phyloP scores from a whole-genome alignment of 2,113 vertebrate species.

The Tamias sibiricus region DNA sequence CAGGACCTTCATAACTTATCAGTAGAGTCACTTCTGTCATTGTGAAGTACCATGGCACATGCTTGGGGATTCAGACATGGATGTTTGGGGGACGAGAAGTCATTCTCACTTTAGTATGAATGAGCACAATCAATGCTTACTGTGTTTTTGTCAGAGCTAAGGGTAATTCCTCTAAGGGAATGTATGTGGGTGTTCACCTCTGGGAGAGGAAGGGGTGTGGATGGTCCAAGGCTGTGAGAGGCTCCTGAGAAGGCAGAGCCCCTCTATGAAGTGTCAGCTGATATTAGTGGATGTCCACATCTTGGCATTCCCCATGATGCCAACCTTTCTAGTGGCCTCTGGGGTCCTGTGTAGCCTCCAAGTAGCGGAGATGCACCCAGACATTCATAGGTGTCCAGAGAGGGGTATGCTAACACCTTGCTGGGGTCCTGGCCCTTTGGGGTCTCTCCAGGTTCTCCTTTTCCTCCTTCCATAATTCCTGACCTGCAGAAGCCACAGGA shows the following conservation, averaged over 20 bases:
- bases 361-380: too few relatives aligned
- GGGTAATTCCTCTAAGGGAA: background rate
- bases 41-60: too few relatives aligned
- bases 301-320: too few relatives aligned
- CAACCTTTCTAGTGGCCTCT: background rate
- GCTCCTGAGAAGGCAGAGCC: background rate
- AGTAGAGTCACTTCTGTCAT: background rate
- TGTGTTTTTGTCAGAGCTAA: background rate
- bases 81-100: background rate
- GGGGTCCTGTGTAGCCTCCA: background rate
- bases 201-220: background rate
- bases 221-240: accelerated
- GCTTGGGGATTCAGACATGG: background rate
- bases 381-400: accelerated
- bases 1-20: background rate
- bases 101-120: background rate
- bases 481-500: accelerated
- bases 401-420: accelerated
- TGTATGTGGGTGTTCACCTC: background rate
- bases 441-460: background rate
- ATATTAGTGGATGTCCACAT: background rate
- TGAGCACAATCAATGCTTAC: background rate
- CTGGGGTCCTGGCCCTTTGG: background rate
- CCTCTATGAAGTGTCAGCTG: background rate
- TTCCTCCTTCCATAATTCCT: background rate